Base-by-base conservation (phyloP, 2,888 invertebrate species). In the Leptopilina myrica region DNA sequence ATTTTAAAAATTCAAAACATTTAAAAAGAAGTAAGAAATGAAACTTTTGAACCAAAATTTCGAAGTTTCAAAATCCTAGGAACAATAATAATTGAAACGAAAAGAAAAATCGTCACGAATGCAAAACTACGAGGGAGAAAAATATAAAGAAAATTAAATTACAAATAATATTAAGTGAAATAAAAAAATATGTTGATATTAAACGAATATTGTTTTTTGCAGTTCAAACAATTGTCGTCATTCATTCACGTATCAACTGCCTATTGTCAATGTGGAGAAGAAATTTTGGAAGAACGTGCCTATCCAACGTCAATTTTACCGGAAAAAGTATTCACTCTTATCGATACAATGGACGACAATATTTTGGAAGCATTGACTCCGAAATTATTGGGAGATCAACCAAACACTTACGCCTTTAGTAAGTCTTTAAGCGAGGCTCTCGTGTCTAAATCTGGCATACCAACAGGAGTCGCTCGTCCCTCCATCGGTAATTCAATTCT, bases 341-440 rank as follows among this genome's bases (percentile, higher is more conserved):
- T 95, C 0, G 92, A 93, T 20, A 95, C 95, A 92, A 94, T 96
- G 93, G 94, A 95, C 65, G 95, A 95, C 75, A 94, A 95, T 0
- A 90, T 94, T 0, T 89, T 96, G 3, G 92, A 92, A 11, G 92
- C 93, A 82, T 89, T 96, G 79, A 95, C 96, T 62, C 95, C 95
- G 1, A 94, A 94, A 87, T 89, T 97, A 46, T 92, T 97, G 3
- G 94, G 95, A n/a, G 94, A 95, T 1, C 95, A 97, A 79, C 99
- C 99, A 0, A 99, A 99, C 91, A 98, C 98, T 0, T 99, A 99
- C 92, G 97, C 98, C 0, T 98, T 96, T 92, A 98, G 98, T n/a
- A 99, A 99, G 92, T 95, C 97, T 15, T 92, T 99, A 80, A 96
- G 97, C 0, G 99, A 99, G 92, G 95, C 96, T 84, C 89, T 98